Conservation (phyloP, 1,140 invertebrate genomes). For the Agraylea sexmaculata region DNA sequence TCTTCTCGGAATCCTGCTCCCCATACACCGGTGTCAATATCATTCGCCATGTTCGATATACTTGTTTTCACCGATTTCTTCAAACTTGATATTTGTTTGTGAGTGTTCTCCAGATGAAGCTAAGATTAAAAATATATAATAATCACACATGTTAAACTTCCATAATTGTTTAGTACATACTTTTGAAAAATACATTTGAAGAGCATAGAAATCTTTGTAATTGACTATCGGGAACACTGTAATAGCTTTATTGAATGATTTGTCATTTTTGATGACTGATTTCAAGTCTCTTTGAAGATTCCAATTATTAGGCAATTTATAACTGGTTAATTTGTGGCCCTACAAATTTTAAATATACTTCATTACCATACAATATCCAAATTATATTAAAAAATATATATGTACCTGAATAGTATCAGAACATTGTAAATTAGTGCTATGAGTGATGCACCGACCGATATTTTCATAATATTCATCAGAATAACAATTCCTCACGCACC, state of each 20-base stretch:
- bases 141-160: slow-evolving; percentile 5
- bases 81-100: slow-evolving; percentile 37
- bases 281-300: slow-evolving; percentile 40
- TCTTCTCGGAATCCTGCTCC: slow-evolving; percentile 13
- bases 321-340: slow-evolving; percentile 41
- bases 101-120: slow-evolving; percentile 38
- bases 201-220: slow-evolving; percentile 51
- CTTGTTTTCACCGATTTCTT: slow-evolving; percentile 20
- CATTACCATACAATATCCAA: too few species aligned
- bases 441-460: slow-evolving; percentile 63
- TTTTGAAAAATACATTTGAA: slow-evolving; percentile 58
- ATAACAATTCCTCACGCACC: slow-evolving; percentile 66
- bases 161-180: slow-evolving; percentile 27
- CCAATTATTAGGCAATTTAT: slow-evolving; percentile 39
- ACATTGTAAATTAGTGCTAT: slow-evolving; percentile 43
- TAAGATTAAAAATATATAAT: slow-evolving; percentile 23
- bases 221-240: slow-evolving; percentile 54
- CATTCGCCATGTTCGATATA: too few species aligned
- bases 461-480: slow-evolving; percentile 61
- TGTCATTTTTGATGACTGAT: slow-evolving; percentile 26
- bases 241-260: slow-evolving; percentile 44
- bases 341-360: slow-evolving; percentile 27
- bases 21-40: slow-evolving; percentile 28
- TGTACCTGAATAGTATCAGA: slow-evolving; percentile 16
- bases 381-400: slow-evolving; percentile 1